Evolutionary conservation across 2,113 vertebrate genomes (phyloP).

Genomic region (Ptyas mucosa): DNA sequence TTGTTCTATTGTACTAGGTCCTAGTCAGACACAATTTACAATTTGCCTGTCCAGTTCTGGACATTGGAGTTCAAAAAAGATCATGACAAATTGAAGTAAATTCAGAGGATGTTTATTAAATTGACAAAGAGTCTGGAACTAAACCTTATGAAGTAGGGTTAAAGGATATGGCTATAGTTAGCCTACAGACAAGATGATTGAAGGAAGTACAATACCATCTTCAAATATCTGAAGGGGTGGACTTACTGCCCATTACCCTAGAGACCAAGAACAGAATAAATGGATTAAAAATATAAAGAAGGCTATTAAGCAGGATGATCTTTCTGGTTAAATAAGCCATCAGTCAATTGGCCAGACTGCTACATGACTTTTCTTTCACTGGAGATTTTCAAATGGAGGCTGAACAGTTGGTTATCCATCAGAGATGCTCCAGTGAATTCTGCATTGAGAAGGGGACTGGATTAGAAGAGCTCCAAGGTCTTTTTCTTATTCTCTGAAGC

Average conservation of each 20-base stretch:
- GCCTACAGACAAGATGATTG: neutral
- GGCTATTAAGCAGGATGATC: neutral
- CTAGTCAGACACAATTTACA: neutral
- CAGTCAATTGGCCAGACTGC: neutral
- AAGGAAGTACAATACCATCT: neutral
- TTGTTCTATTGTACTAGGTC: neutral
- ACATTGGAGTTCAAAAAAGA: neutral
- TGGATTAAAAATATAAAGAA: neutral
- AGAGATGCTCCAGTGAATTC: neutral
- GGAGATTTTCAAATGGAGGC: neutral
- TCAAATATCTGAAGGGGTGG: neutral
- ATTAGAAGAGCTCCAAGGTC: neutral
- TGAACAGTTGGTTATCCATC: neutral
- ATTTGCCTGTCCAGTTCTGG: neutral
- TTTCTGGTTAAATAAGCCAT: neutral
- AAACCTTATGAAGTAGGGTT: neutral
- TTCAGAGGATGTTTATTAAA: neutral
- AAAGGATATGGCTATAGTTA: neutral
- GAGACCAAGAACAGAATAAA: neutral
- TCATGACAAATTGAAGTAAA: neutral
- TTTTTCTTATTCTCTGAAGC: neutral
- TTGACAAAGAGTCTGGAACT: neutral
- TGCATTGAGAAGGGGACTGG: neutral
- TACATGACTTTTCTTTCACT: neutral
- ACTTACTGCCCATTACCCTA: neutral